Evolutionary conservation across 2,797 vertebrate genomes (phyloP).

Genomic region (Enoplosus armatus): DNA sequence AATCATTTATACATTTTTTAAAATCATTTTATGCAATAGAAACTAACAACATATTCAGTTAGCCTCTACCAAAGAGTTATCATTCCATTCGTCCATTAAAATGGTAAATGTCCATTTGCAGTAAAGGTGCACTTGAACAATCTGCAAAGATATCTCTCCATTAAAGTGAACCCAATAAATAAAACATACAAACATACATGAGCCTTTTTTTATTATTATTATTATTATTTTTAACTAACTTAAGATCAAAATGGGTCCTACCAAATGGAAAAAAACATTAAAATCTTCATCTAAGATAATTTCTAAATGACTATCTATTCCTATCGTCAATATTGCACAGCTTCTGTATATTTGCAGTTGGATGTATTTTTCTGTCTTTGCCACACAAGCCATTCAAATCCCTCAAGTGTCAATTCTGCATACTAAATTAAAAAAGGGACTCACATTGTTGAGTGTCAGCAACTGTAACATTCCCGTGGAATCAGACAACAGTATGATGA

Average conservation of each 20-base stretch:
- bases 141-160: not conserved
- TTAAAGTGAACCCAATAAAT: not conserved
- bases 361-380: not conserved
- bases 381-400: conserved; percentile 8
- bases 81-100: not conserved
- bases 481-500: conserved; percentile 6
- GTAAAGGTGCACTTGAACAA: not conserved
- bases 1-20: not conserved
- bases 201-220: not conserved
- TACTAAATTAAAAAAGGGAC: not conserved
- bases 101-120: not conserved
- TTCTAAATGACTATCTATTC: not conserved
- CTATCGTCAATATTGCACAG: not conserved
- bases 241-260: not conserved
- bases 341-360: not conserved
- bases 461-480: not conserved
- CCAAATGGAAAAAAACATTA: not conserved
- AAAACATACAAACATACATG: not conserved
- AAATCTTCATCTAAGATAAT: not conserved
- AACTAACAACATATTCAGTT: too few species aligned
- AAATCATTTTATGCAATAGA: too few species aligned
- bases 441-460: conserved; percentile 1
- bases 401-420: conserved; percentile 2
- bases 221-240: too few species aligned
- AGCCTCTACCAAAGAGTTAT: not conserved